Evolutionary conservation across 2,113 vertebrate species (phyloP).

Genomic region (Ctenodactylus gundi): DNA sequence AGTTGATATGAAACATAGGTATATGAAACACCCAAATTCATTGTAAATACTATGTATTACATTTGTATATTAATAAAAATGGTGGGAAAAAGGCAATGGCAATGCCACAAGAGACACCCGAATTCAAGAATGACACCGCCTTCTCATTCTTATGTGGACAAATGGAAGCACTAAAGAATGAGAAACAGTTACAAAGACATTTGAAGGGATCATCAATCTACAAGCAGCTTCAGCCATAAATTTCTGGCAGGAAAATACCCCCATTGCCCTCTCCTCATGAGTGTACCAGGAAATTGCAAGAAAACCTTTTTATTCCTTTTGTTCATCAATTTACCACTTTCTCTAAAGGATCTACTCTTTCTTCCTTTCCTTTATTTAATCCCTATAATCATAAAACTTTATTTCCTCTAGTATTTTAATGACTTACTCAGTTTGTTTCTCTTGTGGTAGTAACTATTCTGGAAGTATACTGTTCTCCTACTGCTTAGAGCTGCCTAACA

Average conservation of each 20-base stretch:
- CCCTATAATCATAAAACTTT: not conserved
- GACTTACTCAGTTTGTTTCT: not conserved
- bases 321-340: not conserved
- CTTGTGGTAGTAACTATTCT: not conserved
- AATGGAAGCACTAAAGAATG: slow-evolving; percentile 41
- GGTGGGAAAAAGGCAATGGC: slow-evolving; percentile 46
- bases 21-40: too few relatives aligned
- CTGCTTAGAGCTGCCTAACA: not conserved
- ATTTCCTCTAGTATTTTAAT: slow-evolving; percentile 35
- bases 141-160: slow-evolving; percentile 17
- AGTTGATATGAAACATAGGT: too few relatives aligned
- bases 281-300: slow-evolving; percentile 8
- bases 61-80: too few relatives aligned
- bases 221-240: slow-evolving; percentile 4
- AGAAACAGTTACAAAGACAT: slow-evolving; percentile 43
- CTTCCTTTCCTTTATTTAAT: not conserved
- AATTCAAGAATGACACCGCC: slow-evolving; percentile 51
- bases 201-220: not conserved
- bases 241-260: not conserved
- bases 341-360: not conserved
- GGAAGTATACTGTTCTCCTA: not conserved
- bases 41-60: too few relatives aligned
- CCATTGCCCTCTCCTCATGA: not conserved
- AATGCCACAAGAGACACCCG: not conserved
- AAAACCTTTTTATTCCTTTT: slow-evolving; percentile 8